phyloP scores from a whole-genome alignment of 1,140 invertebrate genomes.

The Colletes gigas region DNA sequence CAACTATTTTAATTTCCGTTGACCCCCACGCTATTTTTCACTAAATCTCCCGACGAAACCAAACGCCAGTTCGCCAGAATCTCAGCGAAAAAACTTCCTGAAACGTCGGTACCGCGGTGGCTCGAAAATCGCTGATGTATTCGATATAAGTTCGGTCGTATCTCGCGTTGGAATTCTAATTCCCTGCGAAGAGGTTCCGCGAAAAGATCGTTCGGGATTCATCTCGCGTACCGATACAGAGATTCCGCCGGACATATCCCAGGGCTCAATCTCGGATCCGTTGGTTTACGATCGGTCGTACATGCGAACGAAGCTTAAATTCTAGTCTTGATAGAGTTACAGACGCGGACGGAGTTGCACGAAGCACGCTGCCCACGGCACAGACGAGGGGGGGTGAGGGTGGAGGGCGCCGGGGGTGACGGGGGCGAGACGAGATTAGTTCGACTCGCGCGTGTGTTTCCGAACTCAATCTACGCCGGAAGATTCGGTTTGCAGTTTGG shows the following conservation, averaged over 20 bases:
- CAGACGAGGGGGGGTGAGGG: not conserved
- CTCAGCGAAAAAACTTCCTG: not conserved
- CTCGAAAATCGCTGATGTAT: not conserved
- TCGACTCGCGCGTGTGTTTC: conserved; percentile 68
- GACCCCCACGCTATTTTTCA: too few relatives aligned
- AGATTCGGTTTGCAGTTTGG: conserved; percentile 72
- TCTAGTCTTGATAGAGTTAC: conserved; percentile 60
- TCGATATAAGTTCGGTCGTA: not conserved
- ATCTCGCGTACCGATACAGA: not conserved
- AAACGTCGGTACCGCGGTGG: not conserved
- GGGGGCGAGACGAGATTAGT: conserved; percentile 65
- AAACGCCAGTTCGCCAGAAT: not conserved
- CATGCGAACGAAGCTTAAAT: conserved; percentile 65
- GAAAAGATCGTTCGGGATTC: conserved; percentile 13
- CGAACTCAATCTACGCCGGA: conserved; percentile 71
- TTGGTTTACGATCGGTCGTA: conserved; percentile 54
- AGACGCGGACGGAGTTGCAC: conserved; percentile 36
- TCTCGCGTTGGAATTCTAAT: not conserved
- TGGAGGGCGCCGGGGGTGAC: not conserved
- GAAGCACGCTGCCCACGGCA: not conserved
- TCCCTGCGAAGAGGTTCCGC: not conserved
- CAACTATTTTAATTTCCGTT: too few relatives aligned
- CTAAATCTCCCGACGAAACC: not conserved
- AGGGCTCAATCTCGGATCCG: conserved; percentile 8
- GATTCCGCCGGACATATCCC: not conserved